Evolutionary conservation across 2,113 vertebrate genomes (phyloP).

Genomic region (Chaetorhynchus papuensis): DNA sequence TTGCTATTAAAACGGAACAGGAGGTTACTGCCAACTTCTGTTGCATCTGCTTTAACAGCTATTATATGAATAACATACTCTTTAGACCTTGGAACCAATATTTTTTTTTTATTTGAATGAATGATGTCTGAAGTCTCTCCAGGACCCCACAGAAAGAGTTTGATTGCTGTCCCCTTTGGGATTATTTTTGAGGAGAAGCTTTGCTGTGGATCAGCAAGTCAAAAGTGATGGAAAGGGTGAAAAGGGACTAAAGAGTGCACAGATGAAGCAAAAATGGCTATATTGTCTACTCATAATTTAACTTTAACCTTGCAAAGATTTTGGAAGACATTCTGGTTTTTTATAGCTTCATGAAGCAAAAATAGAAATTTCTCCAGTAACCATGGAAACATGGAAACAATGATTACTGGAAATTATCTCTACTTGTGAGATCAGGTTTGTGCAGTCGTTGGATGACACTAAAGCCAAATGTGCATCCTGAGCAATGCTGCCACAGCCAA

Average conservation of each 20-base stretch:
- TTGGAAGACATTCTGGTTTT: neutral
- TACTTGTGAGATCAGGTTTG: neutral
- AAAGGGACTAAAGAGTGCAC: neutral
- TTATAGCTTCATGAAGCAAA: neutral
- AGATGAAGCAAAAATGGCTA: neutral
- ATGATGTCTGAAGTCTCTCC: neutral
- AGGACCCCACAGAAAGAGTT: neutral
- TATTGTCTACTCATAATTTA: neutral
- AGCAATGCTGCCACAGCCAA: neutral
- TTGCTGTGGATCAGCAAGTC: neutral
- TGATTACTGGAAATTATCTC: neutral
- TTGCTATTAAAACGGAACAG: neutral
- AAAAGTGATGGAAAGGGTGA: neutral
- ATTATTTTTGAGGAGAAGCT: neutral
- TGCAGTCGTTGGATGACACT: neutral
- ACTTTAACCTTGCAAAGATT: neutral
- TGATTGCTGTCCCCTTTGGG: neutral
- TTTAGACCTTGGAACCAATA: neutral
- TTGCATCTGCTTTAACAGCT: neutral
- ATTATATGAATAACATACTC: neutral
- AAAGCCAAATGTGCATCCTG: neutral
- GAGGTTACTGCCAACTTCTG: neutral
- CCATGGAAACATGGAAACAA: constrained; percentile 43
- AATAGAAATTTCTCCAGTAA: neutral
- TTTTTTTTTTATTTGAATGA: neutral